phyloP scores from a whole-genome alignment of 1,140 invertebrate genomes.

The Neomicropteryx cornuta region DNA sequence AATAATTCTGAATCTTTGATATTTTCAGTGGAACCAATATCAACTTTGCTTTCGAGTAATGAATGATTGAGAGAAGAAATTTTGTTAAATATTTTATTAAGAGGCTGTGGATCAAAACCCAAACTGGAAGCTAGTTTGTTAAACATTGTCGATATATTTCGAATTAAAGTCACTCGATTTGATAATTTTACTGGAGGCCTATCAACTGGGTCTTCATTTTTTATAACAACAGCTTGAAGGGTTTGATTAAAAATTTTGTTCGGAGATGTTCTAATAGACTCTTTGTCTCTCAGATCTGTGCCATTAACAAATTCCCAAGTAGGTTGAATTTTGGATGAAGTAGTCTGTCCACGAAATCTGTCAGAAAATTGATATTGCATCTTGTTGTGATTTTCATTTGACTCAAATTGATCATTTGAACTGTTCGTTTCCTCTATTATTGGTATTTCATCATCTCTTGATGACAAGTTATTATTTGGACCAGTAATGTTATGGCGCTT shows the following conservation, averaged over 20 bases:
- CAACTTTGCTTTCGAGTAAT: too few species aligned
- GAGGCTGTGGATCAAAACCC: too few species aligned
- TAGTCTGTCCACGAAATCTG: constrained; percentile 12
- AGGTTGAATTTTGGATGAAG: constrained; percentile 20
- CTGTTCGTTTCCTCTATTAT: too few species aligned
- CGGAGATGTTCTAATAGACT: constrained; percentile 25
- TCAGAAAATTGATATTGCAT: too few species aligned
- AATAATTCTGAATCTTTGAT: too few species aligned
- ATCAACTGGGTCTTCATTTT: constrained; percentile 30
- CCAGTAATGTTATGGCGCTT: constrained; percentile 25
- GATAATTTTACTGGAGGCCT: constrained; percentile 38
- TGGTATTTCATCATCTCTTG: too few species aligned
- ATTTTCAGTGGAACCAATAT: too few species aligned
- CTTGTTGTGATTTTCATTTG: too few species aligned
- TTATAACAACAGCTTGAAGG: constrained; percentile 37
- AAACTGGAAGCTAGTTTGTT: too few species aligned
- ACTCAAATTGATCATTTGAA: too few species aligned
- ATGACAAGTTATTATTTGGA: constrained; percentile 1
- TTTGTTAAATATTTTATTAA: too few species aligned
- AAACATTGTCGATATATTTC: constrained; percentile 33
- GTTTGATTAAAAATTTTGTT: constrained; percentile 39
- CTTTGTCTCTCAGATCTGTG: constrained; percentile 29
- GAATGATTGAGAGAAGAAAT: too few species aligned
- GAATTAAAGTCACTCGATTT: constrained; percentile 26
- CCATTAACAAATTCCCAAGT: constrained; percentile 38